phyloP scores from a whole-genome alignment of 2,888 invertebrate species.

The Cantharis flavilabris region DNA sequence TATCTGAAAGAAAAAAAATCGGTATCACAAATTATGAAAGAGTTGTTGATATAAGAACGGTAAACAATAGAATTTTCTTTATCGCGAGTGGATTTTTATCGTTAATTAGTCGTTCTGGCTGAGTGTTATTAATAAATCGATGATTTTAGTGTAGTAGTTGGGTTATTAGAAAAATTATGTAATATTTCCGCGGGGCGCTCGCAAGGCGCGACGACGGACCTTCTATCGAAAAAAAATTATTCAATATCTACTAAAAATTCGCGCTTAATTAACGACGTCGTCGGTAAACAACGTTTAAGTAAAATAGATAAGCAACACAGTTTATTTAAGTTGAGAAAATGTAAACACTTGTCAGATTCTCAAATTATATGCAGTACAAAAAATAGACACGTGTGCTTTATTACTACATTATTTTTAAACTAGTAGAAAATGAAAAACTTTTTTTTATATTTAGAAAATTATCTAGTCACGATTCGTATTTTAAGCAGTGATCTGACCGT shows the following conservation, averaged over 20 bases:
- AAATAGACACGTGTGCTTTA: background rate
- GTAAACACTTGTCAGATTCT: background rate
- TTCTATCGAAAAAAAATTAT: background rate
- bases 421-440: background rate
- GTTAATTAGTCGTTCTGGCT: slow-evolving; percentile 10
- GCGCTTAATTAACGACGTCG: background rate
- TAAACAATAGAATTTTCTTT: slow-evolving; percentile 21
- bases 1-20: slow-evolving; percentile 13
- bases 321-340: background rate
- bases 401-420: background rate
- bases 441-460: background rate
- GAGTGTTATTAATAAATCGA: slow-evolving; percentile 6
- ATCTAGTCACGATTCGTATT: background rate
- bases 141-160: background rate
- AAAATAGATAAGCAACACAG: background rate
- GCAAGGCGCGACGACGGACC: background rate
- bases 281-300: background rate
- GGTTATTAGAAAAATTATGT: background rate
- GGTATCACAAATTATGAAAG: slow-evolving; percentile 19
- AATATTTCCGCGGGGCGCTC: background rate
- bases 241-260: background rate
- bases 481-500: background rate
- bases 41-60: slow-evolving; percentile 6
- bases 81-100: slow-evolving; percentile 17
- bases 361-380: background rate